These are phyloP conservation scores for Epicauta chinensis DNA, from an alignment of 1,140 invertebrate genomes.

Conservation along the genomic window DNA sequence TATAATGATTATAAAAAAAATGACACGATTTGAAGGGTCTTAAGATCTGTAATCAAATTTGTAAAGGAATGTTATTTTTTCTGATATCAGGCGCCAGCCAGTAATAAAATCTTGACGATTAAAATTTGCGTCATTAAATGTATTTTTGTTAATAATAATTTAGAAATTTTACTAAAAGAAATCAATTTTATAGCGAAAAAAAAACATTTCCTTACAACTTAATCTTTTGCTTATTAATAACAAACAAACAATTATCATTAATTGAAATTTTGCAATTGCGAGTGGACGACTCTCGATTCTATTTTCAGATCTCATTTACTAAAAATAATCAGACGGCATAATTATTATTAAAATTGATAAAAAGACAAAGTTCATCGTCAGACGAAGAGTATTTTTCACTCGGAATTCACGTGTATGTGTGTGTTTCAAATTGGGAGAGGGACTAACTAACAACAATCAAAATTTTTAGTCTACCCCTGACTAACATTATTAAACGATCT, in stretches of 20 bases:
- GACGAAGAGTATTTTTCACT: constrained; percentile 12
- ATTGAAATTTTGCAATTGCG: too few species aligned
- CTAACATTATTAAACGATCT: too few species aligned
- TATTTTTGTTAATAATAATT: neutral
- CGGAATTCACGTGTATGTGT: constrained; percentile 12
- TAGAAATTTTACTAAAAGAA: constrained; percentile 2
- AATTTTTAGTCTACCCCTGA: too few species aligned
- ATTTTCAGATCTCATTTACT: constrained; percentile 4
- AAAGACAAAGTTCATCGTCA: constrained; percentile 6
- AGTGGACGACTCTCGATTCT: neutral
- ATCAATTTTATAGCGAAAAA: constrained; percentile 4
- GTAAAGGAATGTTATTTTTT: too few species aligned
- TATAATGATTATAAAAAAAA: too few species aligned
- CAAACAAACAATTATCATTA: neutral
- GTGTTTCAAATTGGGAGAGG: too few species aligned
- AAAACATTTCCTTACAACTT: constrained; percentile 6
- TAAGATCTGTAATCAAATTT: too few species aligned
- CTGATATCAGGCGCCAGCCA: constrained; percentile 5
- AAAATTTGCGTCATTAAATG: constrained; percentile 11
- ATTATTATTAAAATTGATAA: constrained; percentile 1
- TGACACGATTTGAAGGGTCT: too few species aligned
- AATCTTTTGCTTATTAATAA: constrained; percentile 6
- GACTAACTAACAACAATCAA: too few species aligned
- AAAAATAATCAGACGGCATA: constrained; percentile 6
- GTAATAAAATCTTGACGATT: constrained; percentile 7